A percentile compares a stretch with the other conserved stretches of the same genome.
These are phyloP conservation scores for Drosophila antonietae DNA, from an alignment of 2,888 invertebrate species.

Conservation along the genomic window DNA sequence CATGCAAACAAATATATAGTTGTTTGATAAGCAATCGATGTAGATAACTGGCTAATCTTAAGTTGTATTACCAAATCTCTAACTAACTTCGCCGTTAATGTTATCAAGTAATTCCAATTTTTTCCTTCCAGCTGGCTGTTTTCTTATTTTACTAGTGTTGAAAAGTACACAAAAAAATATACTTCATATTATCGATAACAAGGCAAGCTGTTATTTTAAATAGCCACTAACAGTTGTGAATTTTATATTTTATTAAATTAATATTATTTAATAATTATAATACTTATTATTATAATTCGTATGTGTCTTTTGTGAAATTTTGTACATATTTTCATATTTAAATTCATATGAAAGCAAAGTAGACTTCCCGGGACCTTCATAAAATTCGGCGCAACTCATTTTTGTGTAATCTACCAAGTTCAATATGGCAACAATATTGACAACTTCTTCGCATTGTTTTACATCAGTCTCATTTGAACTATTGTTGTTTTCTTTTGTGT, in stretches of 20 bases:
- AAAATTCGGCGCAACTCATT: background rate
- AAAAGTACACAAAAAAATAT: background rate
- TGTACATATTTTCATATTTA: background rate
- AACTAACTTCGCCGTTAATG: constrained; percentile 7
- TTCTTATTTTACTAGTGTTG: constrained; percentile 32
- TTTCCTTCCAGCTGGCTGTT: constrained; percentile 23
- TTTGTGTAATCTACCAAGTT: background rate
- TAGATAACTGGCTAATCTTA: constrained; percentile 27
- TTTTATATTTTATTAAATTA: too few species aligned
- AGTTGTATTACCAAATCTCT: constrained; percentile 18
- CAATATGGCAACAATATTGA: background rate
- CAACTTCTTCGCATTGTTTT: background rate
- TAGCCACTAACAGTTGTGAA: too few species aligned
- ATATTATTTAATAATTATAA: too few species aligned
- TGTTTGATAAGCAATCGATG: constrained; percentile 40
- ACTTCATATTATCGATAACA: constrained; percentile 31
- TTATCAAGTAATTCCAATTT: constrained; percentile 26
- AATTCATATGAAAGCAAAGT: background rate
- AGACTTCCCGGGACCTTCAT: background rate
- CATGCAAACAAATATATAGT: constrained; percentile 4
- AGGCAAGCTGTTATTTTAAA: background rate
- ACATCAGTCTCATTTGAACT: background rate
- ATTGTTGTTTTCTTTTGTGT: too few species aligned
- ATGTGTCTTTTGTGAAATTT: background rate
- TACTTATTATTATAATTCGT: too few species aligned